Evolutionary conservation across 1,140 invertebrate genomes (phyloP).

Genomic region (Wiebesia pumilae): DNA sequence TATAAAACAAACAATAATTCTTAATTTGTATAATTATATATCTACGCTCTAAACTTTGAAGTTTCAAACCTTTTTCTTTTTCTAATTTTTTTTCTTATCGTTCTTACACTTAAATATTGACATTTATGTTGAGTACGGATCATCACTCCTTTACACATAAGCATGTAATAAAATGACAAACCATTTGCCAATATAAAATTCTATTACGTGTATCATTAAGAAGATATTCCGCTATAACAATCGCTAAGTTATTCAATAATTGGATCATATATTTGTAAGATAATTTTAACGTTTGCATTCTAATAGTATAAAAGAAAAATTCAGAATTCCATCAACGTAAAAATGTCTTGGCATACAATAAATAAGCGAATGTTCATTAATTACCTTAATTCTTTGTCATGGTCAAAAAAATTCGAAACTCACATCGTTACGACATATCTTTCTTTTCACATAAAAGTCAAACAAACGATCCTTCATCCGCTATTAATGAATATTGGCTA

Average conservation of each 20-base stretch:
- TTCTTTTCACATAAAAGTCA: neutral
- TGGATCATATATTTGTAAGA: neutral
- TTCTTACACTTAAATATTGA: too few relatives aligned
- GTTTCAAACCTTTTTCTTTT: too few relatives aligned
- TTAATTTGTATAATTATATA: too few relatives aligned
- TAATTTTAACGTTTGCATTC: neutral
- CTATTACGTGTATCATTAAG: neutral
- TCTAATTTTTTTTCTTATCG: too few relatives aligned
- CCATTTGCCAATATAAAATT: too few relatives aligned
- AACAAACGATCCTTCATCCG: conserved; percentile 13
- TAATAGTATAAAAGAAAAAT: neutral
- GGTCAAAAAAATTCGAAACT: neutral
- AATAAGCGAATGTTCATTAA: neutral
- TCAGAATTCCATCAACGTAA: too few relatives aligned
- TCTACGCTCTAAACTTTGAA: too few relatives aligned
- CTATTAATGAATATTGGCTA: neutral
- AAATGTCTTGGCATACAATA: neutral
- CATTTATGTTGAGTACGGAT: too few relatives aligned
- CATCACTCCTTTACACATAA: too few relatives aligned
- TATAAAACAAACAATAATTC: too few relatives aligned
- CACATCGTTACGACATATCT: neutral
- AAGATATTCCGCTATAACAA: neutral
- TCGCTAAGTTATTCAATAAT: neutral
- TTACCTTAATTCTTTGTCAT: neutral
- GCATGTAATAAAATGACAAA: too few relatives aligned